These are phyloP conservation scores for Pachypanchax playfairii DNA, from an alignment of 2,113 vertebrate species.

Conservation along the genomic window DNA sequence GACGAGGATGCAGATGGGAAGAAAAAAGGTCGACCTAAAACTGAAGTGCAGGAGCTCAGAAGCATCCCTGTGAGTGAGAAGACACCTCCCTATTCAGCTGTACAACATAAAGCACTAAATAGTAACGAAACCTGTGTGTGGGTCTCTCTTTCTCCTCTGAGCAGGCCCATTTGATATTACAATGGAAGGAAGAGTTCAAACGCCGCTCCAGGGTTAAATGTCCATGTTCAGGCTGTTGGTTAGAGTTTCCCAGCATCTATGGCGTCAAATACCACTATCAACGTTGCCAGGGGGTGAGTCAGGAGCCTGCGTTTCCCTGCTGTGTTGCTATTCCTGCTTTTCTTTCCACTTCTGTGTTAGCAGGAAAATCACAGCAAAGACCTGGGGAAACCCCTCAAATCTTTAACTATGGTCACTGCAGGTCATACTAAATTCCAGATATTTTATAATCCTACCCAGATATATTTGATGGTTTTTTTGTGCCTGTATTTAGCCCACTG, in stretches of 20 bases:
- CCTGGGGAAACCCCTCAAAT: neutral
- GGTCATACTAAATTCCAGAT: constrained; percentile 3
- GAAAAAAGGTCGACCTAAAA: constrained; percentile 91
- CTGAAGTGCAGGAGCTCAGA: constrained; percentile 89
- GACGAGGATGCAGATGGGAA: constrained; percentile 86
- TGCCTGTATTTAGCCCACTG: constrained; percentile 79
- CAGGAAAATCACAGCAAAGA: neutral
- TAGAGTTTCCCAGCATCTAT: constrained; percentile 98
- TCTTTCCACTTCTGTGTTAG: neutral
- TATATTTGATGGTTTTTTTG: constrained; percentile 12
- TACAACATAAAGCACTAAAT: constrained; percentile 18
- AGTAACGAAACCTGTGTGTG: constrained; percentile 34
- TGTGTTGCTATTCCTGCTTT: constrained; percentile 26
- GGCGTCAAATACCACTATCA: constrained; percentile 98
- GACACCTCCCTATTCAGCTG: constrained; percentile 40
- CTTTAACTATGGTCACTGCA: neutral
- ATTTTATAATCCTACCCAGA: constrained; percentile 4
- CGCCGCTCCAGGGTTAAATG: constrained; percentile 92
- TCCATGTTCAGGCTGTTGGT: constrained; percentile 93
- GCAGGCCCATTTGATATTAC: constrained; percentile 90
- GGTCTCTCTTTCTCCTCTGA: constrained; percentile 57
- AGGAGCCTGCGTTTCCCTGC: constrained; percentile 47
- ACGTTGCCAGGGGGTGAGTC: constrained; percentile 94
- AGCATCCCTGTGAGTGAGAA: constrained; percentile 91
- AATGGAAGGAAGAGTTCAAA: constrained; percentile 98